Evolutionary conservation across 2,797 vertebrate genomes (phyloP).

Genomic region (Buceros bicornis): DNA sequence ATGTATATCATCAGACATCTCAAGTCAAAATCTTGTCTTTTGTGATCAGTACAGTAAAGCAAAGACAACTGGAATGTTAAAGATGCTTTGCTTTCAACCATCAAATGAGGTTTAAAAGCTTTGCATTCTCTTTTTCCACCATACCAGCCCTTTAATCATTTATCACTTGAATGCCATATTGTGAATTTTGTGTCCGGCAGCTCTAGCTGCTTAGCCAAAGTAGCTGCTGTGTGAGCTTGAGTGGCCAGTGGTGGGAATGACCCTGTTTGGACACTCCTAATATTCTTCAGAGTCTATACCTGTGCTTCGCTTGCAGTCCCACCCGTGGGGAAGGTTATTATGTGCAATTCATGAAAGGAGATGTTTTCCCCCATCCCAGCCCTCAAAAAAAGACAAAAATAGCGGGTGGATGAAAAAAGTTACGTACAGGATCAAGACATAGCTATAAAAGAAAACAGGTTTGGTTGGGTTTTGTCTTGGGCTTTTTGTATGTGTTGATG

Average conservation of each 20-base stretch:
- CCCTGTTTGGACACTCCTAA: not conserved
- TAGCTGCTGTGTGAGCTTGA: not conserved
- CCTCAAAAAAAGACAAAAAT: not conserved
- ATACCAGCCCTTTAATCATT: conserved; percentile 24
- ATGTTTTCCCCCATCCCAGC: not conserved
- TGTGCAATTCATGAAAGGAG: not conserved
- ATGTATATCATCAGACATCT: not conserved
- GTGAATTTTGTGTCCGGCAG: conserved; percentile 28
- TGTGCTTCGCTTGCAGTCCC: not conserved
- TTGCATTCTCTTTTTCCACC: conserved; percentile 14
- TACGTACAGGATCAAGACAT: not conserved
- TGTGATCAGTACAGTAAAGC: conserved; percentile 27
- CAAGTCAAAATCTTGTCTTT: conserved; percentile 4
- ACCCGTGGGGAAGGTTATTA: not conserved
- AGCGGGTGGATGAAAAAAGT: not conserved
- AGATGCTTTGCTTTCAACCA: not conserved
- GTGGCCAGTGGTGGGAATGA: not conserved
- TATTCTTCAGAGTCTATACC: not conserved
- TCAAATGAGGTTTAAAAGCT: conserved; percentile 51
- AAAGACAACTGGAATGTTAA: conserved; percentile 40
- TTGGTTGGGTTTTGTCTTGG: not conserved
- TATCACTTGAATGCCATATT: conserved; percentile 35
- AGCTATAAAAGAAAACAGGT: not conserved
- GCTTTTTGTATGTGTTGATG: not conserved
- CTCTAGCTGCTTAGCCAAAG: conserved; percentile 45